These are phyloP conservation scores for Dorcus hopei DNA, from an alignment of 2,888 invertebrate genomes.

Conservation along the genomic window DNA sequence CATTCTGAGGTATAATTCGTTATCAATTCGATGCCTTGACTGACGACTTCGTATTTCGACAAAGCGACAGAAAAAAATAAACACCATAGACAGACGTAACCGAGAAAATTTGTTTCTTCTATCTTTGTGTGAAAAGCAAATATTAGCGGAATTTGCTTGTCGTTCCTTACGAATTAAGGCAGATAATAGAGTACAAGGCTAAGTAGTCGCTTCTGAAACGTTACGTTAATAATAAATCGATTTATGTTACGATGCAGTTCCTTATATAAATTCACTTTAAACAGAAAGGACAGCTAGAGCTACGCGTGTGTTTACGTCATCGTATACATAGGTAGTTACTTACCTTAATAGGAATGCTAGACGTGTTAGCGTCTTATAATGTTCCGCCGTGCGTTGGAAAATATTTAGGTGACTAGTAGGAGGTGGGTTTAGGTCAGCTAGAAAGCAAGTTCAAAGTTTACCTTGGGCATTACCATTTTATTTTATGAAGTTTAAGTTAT, in stretches of 20 bases:
- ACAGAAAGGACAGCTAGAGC: not conserved
- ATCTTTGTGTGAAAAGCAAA: not conserved
- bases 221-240: not conserved
- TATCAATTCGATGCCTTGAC: too few relatives aligned
- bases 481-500: not conserved
- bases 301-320: slow-evolving; percentile 8
- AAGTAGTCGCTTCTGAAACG: not conserved
- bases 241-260: not conserved
- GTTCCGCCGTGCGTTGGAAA: not conserved
- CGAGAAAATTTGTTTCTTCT: too few relatives aligned
- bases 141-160: not conserved
- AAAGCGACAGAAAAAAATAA: too few relatives aligned
- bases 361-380: not conserved
- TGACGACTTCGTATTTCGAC: too few relatives aligned
- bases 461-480: not conserved
- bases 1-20: too few relatives aligned
- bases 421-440: slow-evolving; percentile 1
- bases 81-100: too few relatives aligned
- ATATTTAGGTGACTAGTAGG: slow-evolving; percentile 13
- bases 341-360: slow-evolving; percentile 10
- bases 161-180: not conserved
- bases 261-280: not conserved
- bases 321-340: not conserved
- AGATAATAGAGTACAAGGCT: not conserved
- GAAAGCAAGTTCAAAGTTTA: not conserved